Percentiles rank a stretch among this genome's conserved stretches.
Evolutionary conservation across 2,113 vertebrate species (phyloP).

Genomic region (Hypanus sabinus): DNA sequence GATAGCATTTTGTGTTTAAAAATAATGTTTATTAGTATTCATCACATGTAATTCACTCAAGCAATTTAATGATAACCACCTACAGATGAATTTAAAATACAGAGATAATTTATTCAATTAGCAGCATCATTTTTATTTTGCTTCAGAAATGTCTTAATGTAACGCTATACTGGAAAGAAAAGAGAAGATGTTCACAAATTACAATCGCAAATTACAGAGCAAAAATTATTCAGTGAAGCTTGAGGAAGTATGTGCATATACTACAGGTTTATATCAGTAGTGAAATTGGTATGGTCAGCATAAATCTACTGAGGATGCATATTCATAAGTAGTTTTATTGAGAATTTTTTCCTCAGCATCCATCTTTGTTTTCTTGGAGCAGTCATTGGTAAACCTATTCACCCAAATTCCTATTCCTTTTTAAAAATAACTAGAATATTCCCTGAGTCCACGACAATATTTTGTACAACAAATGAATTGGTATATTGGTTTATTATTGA

Average conservation of each 20-base stretch:
- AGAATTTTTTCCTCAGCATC: background rate
- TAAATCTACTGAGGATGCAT: background rate
- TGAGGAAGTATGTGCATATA: background rate
- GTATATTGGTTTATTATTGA: too few species aligned
- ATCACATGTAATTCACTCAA: background rate
- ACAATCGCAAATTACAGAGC: background rate
- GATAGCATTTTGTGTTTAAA: background rate
- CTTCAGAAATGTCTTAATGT: background rate
- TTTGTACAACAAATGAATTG: background rate
- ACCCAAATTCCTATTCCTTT: background rate
- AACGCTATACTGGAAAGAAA: background rate
- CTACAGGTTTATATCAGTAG: background rate
- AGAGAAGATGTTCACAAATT: background rate
- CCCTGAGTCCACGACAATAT: background rate
- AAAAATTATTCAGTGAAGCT: background rate
- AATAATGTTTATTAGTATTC: background rate
- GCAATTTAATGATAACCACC: background rate
- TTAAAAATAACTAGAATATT: background rate
- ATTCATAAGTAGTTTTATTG: background rate
- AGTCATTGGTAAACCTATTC: background rate
- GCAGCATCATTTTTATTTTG: background rate
- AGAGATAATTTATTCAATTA: background rate
- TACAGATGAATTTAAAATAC: background rate
- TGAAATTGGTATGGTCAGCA: background rate
- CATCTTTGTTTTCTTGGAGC: background rate